These are phyloP conservation scores for Atrichornis clamosus DNA, from an alignment of 2,113 vertebrate genomes.

Conservation along the genomic window DNA sequence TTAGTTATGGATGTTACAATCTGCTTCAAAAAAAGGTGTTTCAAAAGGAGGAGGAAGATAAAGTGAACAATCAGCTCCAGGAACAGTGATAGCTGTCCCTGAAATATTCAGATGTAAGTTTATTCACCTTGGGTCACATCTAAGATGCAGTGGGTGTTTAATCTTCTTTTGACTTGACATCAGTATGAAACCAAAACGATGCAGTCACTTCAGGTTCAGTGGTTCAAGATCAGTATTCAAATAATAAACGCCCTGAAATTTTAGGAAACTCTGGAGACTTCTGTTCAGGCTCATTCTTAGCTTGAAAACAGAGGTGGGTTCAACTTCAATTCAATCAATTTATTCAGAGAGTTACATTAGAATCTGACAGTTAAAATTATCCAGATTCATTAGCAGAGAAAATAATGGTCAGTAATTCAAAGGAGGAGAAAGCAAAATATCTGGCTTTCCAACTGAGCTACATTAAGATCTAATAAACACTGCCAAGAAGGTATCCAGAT, in stretches of 20 bases:
- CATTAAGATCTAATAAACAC: slow-evolving; percentile 50
- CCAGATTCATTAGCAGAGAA: slow-evolving; percentile 60
- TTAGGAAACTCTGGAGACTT: slow-evolving; percentile 31
- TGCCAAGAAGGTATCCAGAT: slow-evolving; percentile 64
- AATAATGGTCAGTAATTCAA: slow-evolving; percentile 47
- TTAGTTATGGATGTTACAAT: background rate
- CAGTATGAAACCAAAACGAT: background rate
- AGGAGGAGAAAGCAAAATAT: slow-evolving; percentile 36
- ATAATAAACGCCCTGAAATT: slow-evolving; percentile 14
- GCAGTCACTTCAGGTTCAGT: background rate
- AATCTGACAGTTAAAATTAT: slow-evolving; percentile 59
- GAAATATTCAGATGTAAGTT: background rate
- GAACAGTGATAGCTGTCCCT: background rate
- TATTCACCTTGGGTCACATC: background rate
- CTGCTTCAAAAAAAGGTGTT: background rate
- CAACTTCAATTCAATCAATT: slow-evolving; percentile 28
- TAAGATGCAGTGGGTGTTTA: background rate
- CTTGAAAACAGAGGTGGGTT: background rate
- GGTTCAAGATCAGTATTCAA: slow-evolving; percentile 39
- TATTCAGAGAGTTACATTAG: slow-evolving; percentile 3
- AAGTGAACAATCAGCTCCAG: background rate
- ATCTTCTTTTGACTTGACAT: background rate
- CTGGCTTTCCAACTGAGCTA: slow-evolving; percentile 23
- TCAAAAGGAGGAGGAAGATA: background rate
- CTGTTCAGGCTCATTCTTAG: slow-evolving; percentile 49